A percentile compares a stretch with the other conserved stretches of the same genome.
Conservation (phyloP, 2,113 vertebrate genomes). For the Bubalus kerabau region DNA sequence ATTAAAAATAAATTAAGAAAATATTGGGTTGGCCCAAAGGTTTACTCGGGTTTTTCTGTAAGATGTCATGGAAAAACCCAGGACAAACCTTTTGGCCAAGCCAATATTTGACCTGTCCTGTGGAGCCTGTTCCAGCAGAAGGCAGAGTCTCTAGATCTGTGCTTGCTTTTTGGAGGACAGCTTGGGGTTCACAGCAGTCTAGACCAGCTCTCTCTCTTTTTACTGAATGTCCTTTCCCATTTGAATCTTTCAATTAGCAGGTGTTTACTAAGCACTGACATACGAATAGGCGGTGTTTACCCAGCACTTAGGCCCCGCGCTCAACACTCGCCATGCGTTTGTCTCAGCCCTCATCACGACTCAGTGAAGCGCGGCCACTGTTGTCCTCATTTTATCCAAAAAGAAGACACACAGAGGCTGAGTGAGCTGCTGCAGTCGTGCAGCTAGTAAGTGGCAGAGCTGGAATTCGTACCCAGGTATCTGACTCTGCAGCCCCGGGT, state of each 20-base stretch:
- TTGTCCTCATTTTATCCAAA: background rate
- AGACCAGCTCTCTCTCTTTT: background rate
- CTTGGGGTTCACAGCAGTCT: background rate
- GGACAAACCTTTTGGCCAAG: background rate
- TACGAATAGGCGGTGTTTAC: background rate
- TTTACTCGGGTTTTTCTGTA: background rate
- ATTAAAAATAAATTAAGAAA: background rate
- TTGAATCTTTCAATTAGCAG: background rate
- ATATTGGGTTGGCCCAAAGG: background rate
- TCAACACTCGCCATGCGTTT: background rate
- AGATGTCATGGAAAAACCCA: background rate
- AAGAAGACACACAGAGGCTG: background rate
- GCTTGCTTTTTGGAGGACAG: background rate
- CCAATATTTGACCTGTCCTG: background rate
- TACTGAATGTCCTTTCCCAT: background rate
- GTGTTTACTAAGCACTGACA: background rate
- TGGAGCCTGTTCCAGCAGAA: background rate
- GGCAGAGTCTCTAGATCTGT: background rate
- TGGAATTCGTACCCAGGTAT: background rate
- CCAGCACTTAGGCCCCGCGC: background rate
- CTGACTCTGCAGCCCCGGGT: background rate
- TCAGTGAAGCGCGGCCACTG: background rate
- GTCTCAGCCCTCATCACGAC: background rate
- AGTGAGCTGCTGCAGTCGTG: too few relatives aligned
- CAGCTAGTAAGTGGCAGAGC: background rate